These are phyloP conservation scores for Alfaro cultratus DNA, from an alignment of 2,797 vertebrate genomes.

Conservation along the genomic window DNA sequence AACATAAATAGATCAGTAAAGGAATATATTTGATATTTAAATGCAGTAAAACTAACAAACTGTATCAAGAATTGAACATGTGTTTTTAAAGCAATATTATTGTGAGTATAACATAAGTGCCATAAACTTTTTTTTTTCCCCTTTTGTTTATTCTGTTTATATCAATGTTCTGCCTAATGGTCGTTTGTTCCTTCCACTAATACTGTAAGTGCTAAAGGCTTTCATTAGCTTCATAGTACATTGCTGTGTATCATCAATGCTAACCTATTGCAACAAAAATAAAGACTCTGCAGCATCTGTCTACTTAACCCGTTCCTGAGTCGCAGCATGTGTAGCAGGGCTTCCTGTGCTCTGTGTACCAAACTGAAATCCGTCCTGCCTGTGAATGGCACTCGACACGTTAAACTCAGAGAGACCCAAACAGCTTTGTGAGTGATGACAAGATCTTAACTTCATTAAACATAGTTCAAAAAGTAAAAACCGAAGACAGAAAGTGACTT, in stretches of 20 bases:
- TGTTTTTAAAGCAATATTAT: conserved; percentile 79
- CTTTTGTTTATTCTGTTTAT: conserved; percentile 40
- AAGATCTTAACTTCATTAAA: neutral
- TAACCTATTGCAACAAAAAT: conserved; percentile 74
- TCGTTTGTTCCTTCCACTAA: conserved; percentile 60
- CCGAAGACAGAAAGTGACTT: neutral
- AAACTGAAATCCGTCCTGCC: neutral
- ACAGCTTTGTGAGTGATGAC: neutral
- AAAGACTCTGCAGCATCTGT: conserved; percentile 74
- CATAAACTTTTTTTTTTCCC: conserved; percentile 51
- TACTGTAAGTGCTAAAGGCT: conserved; percentile 70
- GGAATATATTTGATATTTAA: conserved; percentile 81
- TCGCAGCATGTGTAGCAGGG: neutral
- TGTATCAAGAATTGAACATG: conserved; percentile 60
- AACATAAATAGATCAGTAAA: conserved; percentile 68
- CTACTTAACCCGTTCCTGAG: conserved; percentile 35
- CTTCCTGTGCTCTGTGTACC: neutral
- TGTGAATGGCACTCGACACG: neutral
- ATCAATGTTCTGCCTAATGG: conserved; percentile 57
- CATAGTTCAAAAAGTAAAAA: neutral
- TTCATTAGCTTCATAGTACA: conserved; percentile 67
- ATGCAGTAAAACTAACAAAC: conserved; percentile 68
- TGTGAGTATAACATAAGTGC: conserved; percentile 67
- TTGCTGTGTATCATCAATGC: conserved; percentile 73
- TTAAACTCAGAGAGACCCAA: neutral